Conservation (phyloP, 2,113 vertebrate genomes). For the Eclectus roratus region DNA sequence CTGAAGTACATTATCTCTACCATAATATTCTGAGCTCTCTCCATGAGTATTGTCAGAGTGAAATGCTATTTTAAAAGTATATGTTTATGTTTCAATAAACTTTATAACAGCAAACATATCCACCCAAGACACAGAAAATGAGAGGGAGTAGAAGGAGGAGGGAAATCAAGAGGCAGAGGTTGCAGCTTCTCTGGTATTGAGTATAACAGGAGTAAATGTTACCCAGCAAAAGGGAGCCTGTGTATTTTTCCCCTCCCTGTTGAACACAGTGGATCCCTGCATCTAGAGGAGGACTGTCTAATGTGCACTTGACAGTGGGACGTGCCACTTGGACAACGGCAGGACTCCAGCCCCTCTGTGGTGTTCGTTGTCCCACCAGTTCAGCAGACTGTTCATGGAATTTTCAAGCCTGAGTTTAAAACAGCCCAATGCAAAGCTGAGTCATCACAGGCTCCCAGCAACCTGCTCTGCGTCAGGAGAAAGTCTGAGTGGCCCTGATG, state of each 20-base stretch:
- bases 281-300: not conserved
- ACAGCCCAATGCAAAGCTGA: not conserved
- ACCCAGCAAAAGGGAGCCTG: not conserved
- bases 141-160: not conserved
- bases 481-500: not conserved
- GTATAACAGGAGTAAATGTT: not conserved
- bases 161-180: constrained; percentile 21
- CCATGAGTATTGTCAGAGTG: constrained; percentile 60
- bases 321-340: not conserved
- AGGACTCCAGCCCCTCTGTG: rapidly evolving
- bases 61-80: constrained; percentile 68
- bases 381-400: not conserved
- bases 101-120: constrained; percentile 61
- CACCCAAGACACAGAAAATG: constrained; percentile 29
- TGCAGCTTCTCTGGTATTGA: not conserved
- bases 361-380: not conserved
- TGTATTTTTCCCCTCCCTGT: not conserved
- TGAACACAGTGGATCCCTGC: not conserved
- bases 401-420: not conserved
- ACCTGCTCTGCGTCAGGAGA: not conserved
- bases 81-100: constrained; percentile 66
- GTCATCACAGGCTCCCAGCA: not conserved
- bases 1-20: constrained; percentile 66
- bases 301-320: not conserved
- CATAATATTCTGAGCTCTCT: constrained; percentile 64